phyloP scores from a whole-genome alignment of 1,140 invertebrate species.

The Copidosoma floridanum region DNA sequence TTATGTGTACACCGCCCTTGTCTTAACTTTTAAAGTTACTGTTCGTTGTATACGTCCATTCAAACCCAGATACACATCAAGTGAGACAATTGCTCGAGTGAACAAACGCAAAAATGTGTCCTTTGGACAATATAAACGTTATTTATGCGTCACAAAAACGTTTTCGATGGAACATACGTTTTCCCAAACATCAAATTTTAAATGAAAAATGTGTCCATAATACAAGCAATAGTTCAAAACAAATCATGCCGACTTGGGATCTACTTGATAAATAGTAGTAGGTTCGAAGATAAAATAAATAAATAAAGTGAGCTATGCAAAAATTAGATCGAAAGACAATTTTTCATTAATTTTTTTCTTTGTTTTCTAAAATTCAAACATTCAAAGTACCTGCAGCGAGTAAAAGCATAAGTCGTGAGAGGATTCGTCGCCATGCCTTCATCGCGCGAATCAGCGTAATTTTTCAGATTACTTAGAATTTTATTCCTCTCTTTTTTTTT shows the following conservation, averaged over 20 bases:
- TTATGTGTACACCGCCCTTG: slow-evolving; percentile 24
- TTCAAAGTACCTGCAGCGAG: background rate
- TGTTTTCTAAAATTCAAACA: slow-evolving; percentile 3
- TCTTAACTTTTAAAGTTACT: slow-evolving; percentile 1
- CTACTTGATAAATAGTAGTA: slow-evolving; percentile 1
- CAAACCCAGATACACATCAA: slow-evolving; percentile 5
- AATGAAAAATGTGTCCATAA: no score
- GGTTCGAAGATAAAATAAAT: background rate
- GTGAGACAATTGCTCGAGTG: slow-evolving; percentile 1
- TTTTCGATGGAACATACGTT: no score
- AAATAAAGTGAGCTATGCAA: slow-evolving; percentile 27
- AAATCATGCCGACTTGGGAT: background rate
- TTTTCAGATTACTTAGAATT: no score
- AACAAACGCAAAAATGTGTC: no score
- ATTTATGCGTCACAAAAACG: no score
- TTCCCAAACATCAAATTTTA: no score
- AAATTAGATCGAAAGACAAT: slow-evolving; percentile 19
- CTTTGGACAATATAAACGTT: no score
- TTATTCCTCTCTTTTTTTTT: no score
- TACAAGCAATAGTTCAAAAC: no score
- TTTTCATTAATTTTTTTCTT: slow-evolving; percentile 23
- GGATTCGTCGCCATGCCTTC: background rate
- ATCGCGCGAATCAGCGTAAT: background rate
- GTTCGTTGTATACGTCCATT: no score
- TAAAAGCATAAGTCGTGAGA: background rate